These are phyloP conservation scores for Podarcis cretensis DNA, from an alignment of 2,113 vertebrate species.

Conservation along the genomic window DNA sequence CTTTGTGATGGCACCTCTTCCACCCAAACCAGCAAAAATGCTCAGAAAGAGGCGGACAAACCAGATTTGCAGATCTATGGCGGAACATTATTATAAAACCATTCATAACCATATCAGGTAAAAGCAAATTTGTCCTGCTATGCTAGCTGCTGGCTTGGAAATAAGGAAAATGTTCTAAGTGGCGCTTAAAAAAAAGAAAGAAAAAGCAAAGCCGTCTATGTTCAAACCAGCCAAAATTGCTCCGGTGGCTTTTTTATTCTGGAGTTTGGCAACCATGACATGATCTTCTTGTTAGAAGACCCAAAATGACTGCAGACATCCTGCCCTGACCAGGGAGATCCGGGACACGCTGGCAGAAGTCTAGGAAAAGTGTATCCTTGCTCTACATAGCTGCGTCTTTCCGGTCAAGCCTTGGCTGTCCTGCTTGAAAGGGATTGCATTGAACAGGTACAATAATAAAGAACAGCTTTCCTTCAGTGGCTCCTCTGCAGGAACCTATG, in stretches of 20 bases:
- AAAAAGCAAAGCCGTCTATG: not conserved
- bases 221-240: constrained; percentile 15
- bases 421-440: constrained; percentile 30
- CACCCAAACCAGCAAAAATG: not conserved
- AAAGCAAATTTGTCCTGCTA: constrained; percentile 11
- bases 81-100: not conserved
- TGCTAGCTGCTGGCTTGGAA: constrained; percentile 29
- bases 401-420: constrained; percentile 26
- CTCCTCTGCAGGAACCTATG: not conserved
- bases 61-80: not conserved
- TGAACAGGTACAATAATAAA: constrained; percentile 36
- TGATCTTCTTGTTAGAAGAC: constrained; percentile 31
- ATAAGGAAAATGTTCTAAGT: constrained; percentile 34
- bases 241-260: constrained; percentile 9
- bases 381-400: not conserved
- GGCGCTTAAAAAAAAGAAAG: not conserved
- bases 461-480: constrained; percentile 27
- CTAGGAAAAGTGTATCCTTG: constrained; percentile 35
- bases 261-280: constrained; percentile 25
- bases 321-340: constrained; percentile 15
- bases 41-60: too few species aligned
- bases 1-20: not conserved
- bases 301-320: constrained; percentile 37
- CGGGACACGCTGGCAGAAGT: constrained; percentile 35
- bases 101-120: constrained; percentile 22